phyloP scores from a whole-genome alignment of 2,113 vertebrate species.

The Corvus moneduloides region DNA sequence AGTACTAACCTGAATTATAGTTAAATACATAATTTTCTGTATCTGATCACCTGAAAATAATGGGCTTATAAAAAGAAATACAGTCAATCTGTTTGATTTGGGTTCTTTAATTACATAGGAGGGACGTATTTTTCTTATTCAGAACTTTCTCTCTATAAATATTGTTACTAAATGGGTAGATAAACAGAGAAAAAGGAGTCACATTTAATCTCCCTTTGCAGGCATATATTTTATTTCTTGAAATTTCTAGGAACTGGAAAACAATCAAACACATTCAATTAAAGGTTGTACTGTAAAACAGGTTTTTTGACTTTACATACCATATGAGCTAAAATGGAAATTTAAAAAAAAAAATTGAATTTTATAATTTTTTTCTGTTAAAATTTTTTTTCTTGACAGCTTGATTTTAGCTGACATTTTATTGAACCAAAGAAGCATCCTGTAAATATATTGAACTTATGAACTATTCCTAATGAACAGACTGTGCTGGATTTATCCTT shows the following conservation, averaged over 20 bases:
- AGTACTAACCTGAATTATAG: neutral
- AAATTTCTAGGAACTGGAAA: neutral
- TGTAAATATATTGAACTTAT: neutral
- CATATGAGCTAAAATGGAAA: neutral
- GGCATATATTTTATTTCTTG: neutral
- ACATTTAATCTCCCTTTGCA: neutral
- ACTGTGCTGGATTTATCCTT: neutral
- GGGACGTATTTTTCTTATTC: neutral
- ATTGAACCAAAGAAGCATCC: neutral
- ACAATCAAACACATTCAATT: neutral
- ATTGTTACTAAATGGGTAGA: neutral
- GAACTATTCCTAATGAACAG: neutral
- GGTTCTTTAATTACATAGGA: neutral
- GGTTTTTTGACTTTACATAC: neutral
- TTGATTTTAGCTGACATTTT: neutral
- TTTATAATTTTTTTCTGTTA: neutral
- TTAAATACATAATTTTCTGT: neutral
- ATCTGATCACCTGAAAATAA: neutral
- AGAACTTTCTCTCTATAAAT: neutral
- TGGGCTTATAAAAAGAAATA: neutral
- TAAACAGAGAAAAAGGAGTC: neutral
- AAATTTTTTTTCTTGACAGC: neutral
- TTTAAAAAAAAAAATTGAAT: neutral
- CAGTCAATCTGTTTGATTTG: neutral
- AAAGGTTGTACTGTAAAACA: neutral